Conservation (phyloP, 1,140 invertebrate genomes). For the Brachionus rubens region DNA sequence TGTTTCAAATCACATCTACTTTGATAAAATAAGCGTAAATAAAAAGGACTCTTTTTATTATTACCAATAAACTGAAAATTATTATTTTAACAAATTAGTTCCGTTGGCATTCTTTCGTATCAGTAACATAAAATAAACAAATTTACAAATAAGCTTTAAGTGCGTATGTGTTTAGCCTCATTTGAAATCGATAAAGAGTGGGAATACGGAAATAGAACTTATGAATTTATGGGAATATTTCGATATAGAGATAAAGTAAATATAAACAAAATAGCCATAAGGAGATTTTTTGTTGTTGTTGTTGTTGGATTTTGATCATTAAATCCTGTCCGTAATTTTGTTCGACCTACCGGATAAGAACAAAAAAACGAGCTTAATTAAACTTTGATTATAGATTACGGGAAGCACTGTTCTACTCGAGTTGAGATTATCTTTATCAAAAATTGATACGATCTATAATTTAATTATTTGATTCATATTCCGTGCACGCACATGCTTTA, state of each 20-base stretch:
- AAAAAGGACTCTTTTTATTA: background rate
- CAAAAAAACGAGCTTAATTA: no score
- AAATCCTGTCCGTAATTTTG: slow-evolving; percentile 14
- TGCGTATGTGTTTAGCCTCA: no score
- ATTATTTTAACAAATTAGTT: slow-evolving; percentile 1
- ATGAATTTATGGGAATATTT: no score
- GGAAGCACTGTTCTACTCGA: background rate
- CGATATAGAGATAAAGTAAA: no score
- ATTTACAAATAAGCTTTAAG: background rate
- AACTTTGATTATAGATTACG: slow-evolving; percentile 21
- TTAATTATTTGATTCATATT: background rate
- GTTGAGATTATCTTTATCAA: background rate
- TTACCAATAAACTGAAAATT: background rate
- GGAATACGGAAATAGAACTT: no score
- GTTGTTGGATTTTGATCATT: no score
- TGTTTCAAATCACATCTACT: slow-evolving; percentile 21
- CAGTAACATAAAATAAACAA: background rate
- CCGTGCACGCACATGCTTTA: slow-evolving; percentile 24
- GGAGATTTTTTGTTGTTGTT: no score
- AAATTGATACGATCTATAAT: background rate
- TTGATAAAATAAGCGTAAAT: slow-evolving; percentile 7
- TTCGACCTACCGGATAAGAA: no score
- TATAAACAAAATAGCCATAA: no score
- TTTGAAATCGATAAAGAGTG: no score
- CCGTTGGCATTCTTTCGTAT: background rate